Evolutionary conservation across 2,113 vertebrate species (phyloP), one percentile per base, ranked within the genome.

Genomic region (Indicator indicator): DNA sequence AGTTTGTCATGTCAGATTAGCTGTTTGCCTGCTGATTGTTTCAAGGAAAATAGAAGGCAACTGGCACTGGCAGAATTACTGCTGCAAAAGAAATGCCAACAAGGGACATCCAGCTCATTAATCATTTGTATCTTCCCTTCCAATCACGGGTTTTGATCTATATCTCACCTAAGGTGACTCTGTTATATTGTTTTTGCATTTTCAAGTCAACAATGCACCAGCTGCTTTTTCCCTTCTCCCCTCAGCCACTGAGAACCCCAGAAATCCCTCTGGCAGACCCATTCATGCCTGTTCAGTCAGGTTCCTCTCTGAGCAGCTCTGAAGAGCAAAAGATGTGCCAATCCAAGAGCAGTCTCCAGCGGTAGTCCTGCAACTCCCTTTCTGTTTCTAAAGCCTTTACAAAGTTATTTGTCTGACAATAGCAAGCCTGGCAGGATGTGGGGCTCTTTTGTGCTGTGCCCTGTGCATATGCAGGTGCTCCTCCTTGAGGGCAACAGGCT

Each of bases 1-100:
- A 89, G 52, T 90, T 90, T 96, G 88, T 96, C 89, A 73, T 70
- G 52, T 82, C 62, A 73, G 40, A 96, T 90, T 95, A 86, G 92
- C 65, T 93, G 81, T 94, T 96, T 96, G 90, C 44, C 69, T 80
- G 56, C 65, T 71, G 62, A 65, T 80, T 78, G 27, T 75, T 76
- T 81, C 65, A 83, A 75, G 70, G 44, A 90, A 86, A 94, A 91
- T 62, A 69, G 21, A 81, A 0, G 3, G 70, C 76, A 94, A 72
- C 24, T 69, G 32, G 54, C 72, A 75, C 40, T 18, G 44, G 48
- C 27, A 81, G 40, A 94, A 90, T 38, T 67, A 70, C 32, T 62
- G 23, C 7, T 84, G 16, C 5, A 62, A 75, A 60, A 73, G 23
- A n/a, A 71, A 48, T 36, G 33, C 81, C 15, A 50, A 20, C n/a